Evolutionary conservation across 2,797 vertebrate species (phyloP), one percentile per base, ranked within the genome.

Genomic region (Rachycentron canadum): DNA sequence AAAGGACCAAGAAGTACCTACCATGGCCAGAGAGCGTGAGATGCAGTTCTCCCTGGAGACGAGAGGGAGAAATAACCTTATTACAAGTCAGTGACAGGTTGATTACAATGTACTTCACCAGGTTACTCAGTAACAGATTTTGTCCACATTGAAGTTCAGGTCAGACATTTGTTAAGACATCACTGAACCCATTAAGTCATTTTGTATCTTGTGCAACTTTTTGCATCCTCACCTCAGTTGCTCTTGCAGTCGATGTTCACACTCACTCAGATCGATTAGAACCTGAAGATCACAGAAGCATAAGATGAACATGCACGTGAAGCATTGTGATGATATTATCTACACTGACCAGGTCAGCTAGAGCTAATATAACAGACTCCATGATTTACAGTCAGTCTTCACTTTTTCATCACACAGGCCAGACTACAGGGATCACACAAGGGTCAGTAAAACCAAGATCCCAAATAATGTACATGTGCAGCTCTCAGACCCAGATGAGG

Each of bases 81-180:
- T 49, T 80, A 85, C 0, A 75, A n/a, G 19, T 59, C 49, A 40
- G 28, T n/a, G 21, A 61, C 2, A 12, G 4, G 6, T 10, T 2
- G 4, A 6, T 11, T 0, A 4, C 11, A 0, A 2, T 14, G n/a
- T 0, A 7, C 0, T 2, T 19, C 0, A 1, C 4, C 19, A 53
- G 86, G 88, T 85, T 91, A 21, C 87, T 95, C 94, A 95, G 94
- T 50, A 72, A 85, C 13, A 77, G 10, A 77, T 1, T 1, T 16
- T 57, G 25, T 95, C 94, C 82, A 96, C 93, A 95, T 70, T 57
- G 14, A 13, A 40, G 32, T 95, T 96, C 94, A 94, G 94, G 91
- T 95, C 95, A 95, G 94, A 96, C 95, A 95, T 95, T 95, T 95
- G 94, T 86, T 73, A 63, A 73, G 7, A 87, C 93, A 95, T 95